Conservation (phyloP, 2,797 vertebrate species). For the Alosa sapidissima region DNA sequence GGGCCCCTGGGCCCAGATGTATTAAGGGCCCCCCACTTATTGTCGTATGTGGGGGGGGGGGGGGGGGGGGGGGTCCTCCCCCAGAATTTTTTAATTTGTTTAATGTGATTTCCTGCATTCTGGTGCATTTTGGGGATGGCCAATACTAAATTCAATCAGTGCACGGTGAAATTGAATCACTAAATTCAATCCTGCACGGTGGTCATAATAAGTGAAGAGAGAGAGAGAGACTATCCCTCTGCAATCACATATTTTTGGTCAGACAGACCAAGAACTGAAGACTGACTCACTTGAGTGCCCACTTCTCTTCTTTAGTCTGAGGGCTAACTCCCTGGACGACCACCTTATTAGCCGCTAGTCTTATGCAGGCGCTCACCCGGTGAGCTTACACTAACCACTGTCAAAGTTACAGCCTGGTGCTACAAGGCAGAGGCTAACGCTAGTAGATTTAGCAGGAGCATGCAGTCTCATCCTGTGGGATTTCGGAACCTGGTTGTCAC, state of each 20-base stretch:
- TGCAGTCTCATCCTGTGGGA: conserved; percentile 16
- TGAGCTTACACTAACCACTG: conserved; percentile 1
- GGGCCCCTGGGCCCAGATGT: too few species aligned
- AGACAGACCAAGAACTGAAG: neutral
- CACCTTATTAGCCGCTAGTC: neutral
- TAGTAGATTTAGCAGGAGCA: conserved; percentile 8
- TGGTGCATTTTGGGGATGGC: too few species aligned
- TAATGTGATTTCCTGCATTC: too few species aligned
- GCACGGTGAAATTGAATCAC: too few species aligned
- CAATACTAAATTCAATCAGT: too few species aligned
- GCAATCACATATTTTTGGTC: conserved; percentile 12
- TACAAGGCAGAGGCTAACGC: conserved; percentile 1
- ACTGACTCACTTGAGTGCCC: conserved; percentile 15
- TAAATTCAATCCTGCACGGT: too few species aligned
- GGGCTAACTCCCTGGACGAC: neutral
- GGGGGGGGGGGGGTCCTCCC: too few species aligned
- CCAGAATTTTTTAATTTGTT: too few species aligned
- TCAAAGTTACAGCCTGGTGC: neutral
- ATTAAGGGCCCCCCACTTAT: too few species aligned
- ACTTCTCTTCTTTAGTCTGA: conserved; percentile 18
- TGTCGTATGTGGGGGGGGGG: too few species aligned
- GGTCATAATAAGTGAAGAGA: neutral
- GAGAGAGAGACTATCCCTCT: neutral
- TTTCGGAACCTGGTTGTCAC: neutral
- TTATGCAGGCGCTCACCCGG: conserved; percentile 3